A percentile compares a stretch with the other conserved stretches of the same genome.
phyloP scores from a whole-genome alignment of 2,888 invertebrate species.

The Hesperia comma region DNA sequence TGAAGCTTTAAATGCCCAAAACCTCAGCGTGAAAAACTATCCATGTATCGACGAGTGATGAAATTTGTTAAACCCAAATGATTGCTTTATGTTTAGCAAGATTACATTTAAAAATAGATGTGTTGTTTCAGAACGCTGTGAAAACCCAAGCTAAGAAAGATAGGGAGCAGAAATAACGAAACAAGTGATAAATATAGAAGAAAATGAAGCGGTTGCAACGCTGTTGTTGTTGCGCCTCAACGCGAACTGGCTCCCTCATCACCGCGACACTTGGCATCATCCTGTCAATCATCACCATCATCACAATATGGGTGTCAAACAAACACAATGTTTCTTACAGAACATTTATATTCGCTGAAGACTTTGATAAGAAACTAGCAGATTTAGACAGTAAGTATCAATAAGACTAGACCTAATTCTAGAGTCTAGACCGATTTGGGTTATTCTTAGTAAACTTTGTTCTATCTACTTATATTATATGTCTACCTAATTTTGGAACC shows the following conservation, averaged over 20 bases:
- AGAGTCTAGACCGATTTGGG: not conserved
- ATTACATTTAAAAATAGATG: not conserved
- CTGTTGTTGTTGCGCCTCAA: slow-evolving; percentile 89
- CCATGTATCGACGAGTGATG: no score
- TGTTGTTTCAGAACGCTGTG: slow-evolving; percentile 46
- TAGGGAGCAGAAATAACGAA: slow-evolving; percentile 16
- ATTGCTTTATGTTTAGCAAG: not conserved
- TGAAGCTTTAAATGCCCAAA: no score
- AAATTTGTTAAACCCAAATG: no score
- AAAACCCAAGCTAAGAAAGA: slow-evolving; percentile 22
- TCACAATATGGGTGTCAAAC: slow-evolving; percentile 85
- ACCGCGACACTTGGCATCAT: slow-evolving; percentile 89
- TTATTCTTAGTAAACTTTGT: no score
- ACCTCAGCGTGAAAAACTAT: no score
- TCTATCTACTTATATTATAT: no score
- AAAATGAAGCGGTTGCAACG: slow-evolving; percentile 83
- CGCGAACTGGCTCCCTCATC: slow-evolving; percentile 89
- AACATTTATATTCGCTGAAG: slow-evolving; percentile 90
- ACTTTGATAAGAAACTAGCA: slow-evolving; percentile 80
- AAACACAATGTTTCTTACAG: slow-evolving; percentile 87
- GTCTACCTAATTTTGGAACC: no score
- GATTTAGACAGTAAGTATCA: slow-evolving; percentile 84
- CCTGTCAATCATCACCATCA: slow-evolving; percentile 87
- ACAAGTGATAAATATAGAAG: slow-evolving; percentile 37
- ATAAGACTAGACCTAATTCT: no score